Base-by-base conservation (phyloP, 2,113 vertebrate genomes). In the Vireo altiloquus region DNA sequence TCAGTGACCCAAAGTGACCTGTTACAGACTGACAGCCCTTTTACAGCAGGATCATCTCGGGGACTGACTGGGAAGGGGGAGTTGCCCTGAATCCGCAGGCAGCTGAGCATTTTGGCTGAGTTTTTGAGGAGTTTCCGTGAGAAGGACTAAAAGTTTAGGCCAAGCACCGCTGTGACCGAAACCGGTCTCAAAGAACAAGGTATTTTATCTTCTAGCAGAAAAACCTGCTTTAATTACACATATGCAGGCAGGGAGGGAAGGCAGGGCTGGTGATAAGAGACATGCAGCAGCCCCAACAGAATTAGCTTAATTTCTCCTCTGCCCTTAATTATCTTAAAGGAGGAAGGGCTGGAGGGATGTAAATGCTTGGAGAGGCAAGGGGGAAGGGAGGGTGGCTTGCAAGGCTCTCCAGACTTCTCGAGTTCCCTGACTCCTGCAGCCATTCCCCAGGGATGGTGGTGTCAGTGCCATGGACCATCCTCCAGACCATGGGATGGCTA, bases 291-390 rank as follows among this genome's bases (percentile, higher is more conserved):
- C 85, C 92, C 47, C 87, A 61, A 16, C 28, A 82, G 84, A 94
- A 86, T 95, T 90, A 87, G 27, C 46, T 85, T 91, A 74, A 91
- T 95, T 96, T 94, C 93, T 91, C 75, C 68, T 68, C 27, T 92
- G 82, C 56, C 47, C 68, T 91, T 90, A 88, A 93, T 96, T 91
- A 92, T 79, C 50, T 70, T 90, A 19, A 50, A 85, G 24, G 25
- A 94, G 42, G 81, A 92, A 90, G 28, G 61, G 44, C 72, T 84
- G 47, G 72, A 82, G 65, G 54, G 82, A 77, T 85, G 27, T 59
- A 64, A 76, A 54, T 20, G 33, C 33, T 4, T 72, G 46, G 37
- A 74, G 49, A 90, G 18, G 23, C 0, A 4, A 63, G 35, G 37
- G 46, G 47, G 68, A 52, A 76, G 66, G 69, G 77, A 46, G 89